Conservation (phyloP, 2,888 invertebrate species). For the Minunthozetes semirufus region DNA sequence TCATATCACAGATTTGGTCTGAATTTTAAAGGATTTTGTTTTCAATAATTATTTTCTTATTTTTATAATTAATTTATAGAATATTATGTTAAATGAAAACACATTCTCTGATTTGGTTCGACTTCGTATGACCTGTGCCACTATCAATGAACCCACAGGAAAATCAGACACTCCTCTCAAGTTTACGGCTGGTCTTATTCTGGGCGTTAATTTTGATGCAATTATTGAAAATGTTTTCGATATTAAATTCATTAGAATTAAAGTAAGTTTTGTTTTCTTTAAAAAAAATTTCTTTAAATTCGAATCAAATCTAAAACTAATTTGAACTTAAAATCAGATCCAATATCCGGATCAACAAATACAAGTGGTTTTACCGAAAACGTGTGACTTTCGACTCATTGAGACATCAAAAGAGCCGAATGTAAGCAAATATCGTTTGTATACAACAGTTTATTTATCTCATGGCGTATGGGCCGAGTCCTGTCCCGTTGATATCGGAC, state of each 20-base stretch:
- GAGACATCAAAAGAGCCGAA: conserved; percentile 43
- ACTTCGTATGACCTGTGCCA: conserved; percentile 47
- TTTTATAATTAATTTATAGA: background rate
- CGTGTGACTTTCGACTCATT: conserved; percentile 66
- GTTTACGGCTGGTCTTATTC: conserved; percentile 84
- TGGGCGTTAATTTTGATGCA: conserved; percentile 78
- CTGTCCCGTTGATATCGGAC: conserved; percentile 74
- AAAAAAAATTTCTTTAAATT: background rate
- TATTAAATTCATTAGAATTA: conserved; percentile 66
- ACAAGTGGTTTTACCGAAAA: conserved; percentile 71
- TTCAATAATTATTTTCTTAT: background rate
- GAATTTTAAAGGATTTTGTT: background rate
- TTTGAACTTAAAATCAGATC: conserved; percentile 45
- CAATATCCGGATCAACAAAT: conserved; percentile 81
- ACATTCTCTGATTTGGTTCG: conserved; percentile 43
- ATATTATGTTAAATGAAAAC: conserved; percentile 24
- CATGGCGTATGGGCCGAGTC: conserved; percentile 81
- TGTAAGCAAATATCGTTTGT: conserved; percentile 54
- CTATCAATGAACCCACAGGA: conserved; percentile 74
- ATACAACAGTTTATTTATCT: conserved; percentile 74
- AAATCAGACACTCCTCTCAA: conserved; percentile 74
- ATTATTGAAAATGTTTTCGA: conserved; percentile 72
- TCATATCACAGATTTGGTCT: conserved; percentile 42
- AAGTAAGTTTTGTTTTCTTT: conserved; percentile 47
- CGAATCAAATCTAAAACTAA: background rate